These are phyloP conservation scores for Prorops nasuta DNA, from an alignment of 1,140 invertebrate genomes.

Conservation along the genomic window DNA sequence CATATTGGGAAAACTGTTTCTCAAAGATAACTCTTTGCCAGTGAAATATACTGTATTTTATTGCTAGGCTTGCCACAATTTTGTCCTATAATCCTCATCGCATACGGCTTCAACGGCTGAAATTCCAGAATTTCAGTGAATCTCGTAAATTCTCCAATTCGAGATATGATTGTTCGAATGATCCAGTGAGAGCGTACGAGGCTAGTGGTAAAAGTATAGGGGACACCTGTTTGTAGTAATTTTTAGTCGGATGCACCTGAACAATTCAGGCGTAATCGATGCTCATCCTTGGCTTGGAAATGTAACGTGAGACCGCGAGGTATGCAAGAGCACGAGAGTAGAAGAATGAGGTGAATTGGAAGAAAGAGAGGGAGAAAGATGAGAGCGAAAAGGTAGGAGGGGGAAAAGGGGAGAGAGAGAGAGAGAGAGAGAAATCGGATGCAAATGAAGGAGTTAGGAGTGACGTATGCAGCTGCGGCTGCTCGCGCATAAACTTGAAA, in stretches of 20 bases:
- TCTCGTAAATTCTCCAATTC: too few relatives aligned
- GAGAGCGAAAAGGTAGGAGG: background rate
- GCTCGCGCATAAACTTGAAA: slow-evolving; percentile 9
- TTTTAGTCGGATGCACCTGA: slow-evolving; percentile 15
- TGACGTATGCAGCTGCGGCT: slow-evolving; percentile 13
- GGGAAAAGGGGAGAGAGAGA: background rate
- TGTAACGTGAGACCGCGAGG: slow-evolving; percentile 7
- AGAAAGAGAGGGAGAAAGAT: slow-evolving; percentile 4
- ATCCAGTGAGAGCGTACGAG: too few relatives aligned
- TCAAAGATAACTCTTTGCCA: too few relatives aligned
- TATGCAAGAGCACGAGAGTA: background rate
- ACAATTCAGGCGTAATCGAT: slow-evolving; percentile 23
- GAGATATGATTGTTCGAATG: too few relatives aligned
- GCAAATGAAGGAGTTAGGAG: background rate
- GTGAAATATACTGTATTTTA: too few relatives aligned
- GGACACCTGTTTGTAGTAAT: slow-evolving; percentile 18
- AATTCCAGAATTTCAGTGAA: too few relatives aligned
- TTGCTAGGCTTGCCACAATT: too few relatives aligned
- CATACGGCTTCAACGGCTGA: too few relatives aligned
- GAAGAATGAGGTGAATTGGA: background rate
- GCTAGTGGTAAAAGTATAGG: too few relatives aligned
- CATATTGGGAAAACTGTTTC: slow-evolving; percentile 20
- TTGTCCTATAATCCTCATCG: too few relatives aligned
- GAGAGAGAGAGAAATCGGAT: slow-evolving; percentile 2
- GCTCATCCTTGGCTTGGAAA: slow-evolving; percentile 10